Evolutionary conservation across 2,113 vertebrate species (phyloP), one percentile per base, ranked within the genome.

Genomic region (Fulmarus glacialis): DNA sequence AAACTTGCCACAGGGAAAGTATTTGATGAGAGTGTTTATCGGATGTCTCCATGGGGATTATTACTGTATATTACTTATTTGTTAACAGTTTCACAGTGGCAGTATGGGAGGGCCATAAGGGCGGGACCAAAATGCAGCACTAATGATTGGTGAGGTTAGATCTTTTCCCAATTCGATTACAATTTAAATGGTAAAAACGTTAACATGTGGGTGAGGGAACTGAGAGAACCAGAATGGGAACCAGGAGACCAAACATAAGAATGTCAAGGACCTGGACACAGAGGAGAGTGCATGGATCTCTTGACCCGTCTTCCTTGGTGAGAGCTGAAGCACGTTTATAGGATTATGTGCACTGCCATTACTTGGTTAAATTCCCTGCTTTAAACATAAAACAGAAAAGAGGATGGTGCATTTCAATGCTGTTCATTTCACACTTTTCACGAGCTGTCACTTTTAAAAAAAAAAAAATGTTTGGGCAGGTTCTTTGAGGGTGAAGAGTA

Each of bases 401-500:
- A 72, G 47, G 29, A 67, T 24, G 40, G 60, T 80, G 11, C 14
- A 4, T 88, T 77, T 86, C 66, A 73, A 7, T 82, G 66, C 74
- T 87, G 74, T 83, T 96, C 48, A 45, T 86, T 93, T 86, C 4
- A 9, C 20, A 50, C 48, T 93, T 90, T 88, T 83, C 45, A 80
- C 74, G 86, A 92, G n/a, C 78, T 94, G 48, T 38, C 42, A 50
- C 53, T 90, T 87, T 42, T 5, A 6, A 38, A 62, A 50, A 60
- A 82, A 82, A 62, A 23, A 38, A 62, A 64, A 55, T 23, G 53
- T 82, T 88, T 85, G 24, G 36, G 22, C 74, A 94, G 45, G 24
- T 90, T 93, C 74, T 88, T 86, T 62, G 74, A 72, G 36, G 45
- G 48, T 64, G 71, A 95, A 93, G 93, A 82, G 73, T 73, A 77